phyloP scores from a whole-genome alignment of 2,888 invertebrate species.

The Polydesmus complanatus region DNA sequence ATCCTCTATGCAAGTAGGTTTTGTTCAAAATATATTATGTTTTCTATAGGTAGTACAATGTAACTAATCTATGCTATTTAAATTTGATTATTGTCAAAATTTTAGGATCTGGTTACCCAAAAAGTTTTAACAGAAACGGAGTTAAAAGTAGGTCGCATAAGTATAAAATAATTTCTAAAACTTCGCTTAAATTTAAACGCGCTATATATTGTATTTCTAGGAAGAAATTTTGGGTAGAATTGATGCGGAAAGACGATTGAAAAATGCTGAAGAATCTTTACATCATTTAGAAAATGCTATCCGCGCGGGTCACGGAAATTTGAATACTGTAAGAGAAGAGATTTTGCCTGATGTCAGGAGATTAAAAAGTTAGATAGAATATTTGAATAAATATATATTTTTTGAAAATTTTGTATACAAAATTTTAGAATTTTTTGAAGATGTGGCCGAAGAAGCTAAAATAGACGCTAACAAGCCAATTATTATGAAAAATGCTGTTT shows the following conservation, averaged over 20 bases:
- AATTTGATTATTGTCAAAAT: neutral
- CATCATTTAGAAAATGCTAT: slow-evolving; percentile 32
- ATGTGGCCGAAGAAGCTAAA: slow-evolving; percentile 34
- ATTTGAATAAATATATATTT: neutral
- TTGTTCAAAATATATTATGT: neutral
- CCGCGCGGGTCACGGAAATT: slow-evolving; percentile 27
- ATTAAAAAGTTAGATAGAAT: slow-evolving; percentile 30
- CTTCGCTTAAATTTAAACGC: no score
- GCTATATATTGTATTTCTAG: no score
- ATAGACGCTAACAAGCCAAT: slow-evolving; percentile 33
- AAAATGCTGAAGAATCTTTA: slow-evolving; percentile 31
- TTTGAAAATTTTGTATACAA: neutral
- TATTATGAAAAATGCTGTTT: slow-evolving; percentile 31
- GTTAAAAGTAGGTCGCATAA: slow-evolving; percentile 27
- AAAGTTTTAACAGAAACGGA: slow-evolving; percentile 36
- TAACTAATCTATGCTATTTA: neutral
- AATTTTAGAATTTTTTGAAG: slow-evolving; percentile 36
- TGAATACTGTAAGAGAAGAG: slow-evolving; percentile 30
- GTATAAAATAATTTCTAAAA: no score
- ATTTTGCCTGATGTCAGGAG: slow-evolving; percentile 36
- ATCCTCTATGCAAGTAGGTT: slow-evolving; percentile 31
- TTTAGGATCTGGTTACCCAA: slow-evolving; percentile 33
- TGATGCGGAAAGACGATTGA: slow-evolving; percentile 31
- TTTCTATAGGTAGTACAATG: neutral
- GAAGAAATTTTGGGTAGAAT: slow-evolving; percentile 35